phyloP scores from a whole-genome alignment of 2,113 vertebrate species.

The Brachyhypopomus occidentalis region DNA sequence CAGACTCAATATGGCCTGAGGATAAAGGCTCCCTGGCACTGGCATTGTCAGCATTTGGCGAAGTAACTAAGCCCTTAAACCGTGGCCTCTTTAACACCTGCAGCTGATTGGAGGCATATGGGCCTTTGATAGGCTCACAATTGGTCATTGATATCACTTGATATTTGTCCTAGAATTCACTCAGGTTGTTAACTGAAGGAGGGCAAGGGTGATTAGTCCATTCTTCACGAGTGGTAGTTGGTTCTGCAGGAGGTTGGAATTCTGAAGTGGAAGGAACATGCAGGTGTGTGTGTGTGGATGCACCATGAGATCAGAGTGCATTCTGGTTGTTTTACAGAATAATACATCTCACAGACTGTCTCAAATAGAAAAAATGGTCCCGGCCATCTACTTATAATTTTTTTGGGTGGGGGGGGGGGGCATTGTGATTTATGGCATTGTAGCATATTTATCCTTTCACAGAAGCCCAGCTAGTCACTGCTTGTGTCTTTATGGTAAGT shows the following conservation, averaged over 20 bases:
- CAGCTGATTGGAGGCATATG: conserved; percentile 55
- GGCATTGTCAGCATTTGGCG: conserved; percentile 49
- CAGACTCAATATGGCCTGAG: conserved; percentile 28
- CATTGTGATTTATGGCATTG: too few species aligned
- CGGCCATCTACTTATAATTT: conserved; percentile 42
- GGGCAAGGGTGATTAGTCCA: conserved; percentile 30
- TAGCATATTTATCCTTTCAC: too few species aligned
- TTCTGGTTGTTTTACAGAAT: neutral
- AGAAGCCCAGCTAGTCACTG: too few species aligned
- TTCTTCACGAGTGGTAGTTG: conserved; percentile 18
- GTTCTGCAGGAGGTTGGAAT: neutral
- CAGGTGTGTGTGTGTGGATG: neutral
- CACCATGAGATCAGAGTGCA: neutral
- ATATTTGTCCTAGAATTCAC: conserved; percentile 50
- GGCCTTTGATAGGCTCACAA: conserved; percentile 45
- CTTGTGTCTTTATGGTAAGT: too few species aligned
- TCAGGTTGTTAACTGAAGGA: conserved; percentile 49
- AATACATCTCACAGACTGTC: conserved; percentile 27
- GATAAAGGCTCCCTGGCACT: conserved; percentile 42
- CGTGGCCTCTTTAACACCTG: conserved; percentile 52
- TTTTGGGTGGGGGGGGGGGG: conserved; percentile 18
- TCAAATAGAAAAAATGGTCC: conserved; percentile 11
- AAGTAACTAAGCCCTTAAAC: conserved; percentile 48
- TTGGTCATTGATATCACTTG: conserved; percentile 53
- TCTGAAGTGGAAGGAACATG: neutral